Percentiles rank a stretch among this genome's conserved stretches.
phyloP scores from a whole-genome alignment of 23 tunicate species.

The Phallusia fumigata region DNA sequence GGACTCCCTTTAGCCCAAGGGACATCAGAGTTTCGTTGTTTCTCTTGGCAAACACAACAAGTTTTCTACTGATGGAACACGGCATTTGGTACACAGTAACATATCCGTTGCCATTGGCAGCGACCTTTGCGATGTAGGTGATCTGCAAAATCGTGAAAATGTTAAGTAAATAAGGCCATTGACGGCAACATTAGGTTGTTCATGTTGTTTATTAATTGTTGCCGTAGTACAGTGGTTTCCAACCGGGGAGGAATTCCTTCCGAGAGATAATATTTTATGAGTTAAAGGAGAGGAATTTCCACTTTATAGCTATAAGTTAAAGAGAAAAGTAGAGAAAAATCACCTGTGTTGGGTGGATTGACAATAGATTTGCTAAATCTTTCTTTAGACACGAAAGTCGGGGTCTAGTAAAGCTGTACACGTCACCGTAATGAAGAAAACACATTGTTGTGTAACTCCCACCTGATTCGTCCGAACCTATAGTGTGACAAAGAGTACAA shows the following conservation, averaged over 20 bases:
- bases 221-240: too few relatives aligned
- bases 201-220: background rate
- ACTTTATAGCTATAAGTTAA: background rate
- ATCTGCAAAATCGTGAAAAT: slow-evolving; percentile 32
- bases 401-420: slow-evolving; percentile 63
- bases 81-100: slow-evolving; percentile 87
- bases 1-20: slow-evolving; percentile 83
- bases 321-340: too few relatives aligned
- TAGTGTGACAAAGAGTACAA: too few relatives aligned
- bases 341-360: slow-evolving; percentile 70
- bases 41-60: slow-evolving; percentile 44
- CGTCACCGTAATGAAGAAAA: slow-evolving; percentile 83
- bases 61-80: slow-evolving; percentile 50
- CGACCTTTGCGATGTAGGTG: slow-evolving; percentile 65
- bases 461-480: slow-evolving; percentile 76
- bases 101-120: slow-evolving; percentile 61
- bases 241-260: too few relatives aligned
- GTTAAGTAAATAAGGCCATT: background rate
- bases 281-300: too few relatives aligned
- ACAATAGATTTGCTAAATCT: slow-evolving; percentile 49
- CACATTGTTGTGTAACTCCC: slow-evolving; percentile 85
- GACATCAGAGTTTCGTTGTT: slow-evolving; percentile 72
- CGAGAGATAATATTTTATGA: too few relatives aligned
- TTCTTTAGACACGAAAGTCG: slow-evolving; percentile 62
- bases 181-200: background rate